A percentile compares a stretch with the other conserved stretches of the same genome.
These are phyloP conservation scores for Antheraea pernyi DNA, from an alignment of 1,140 invertebrate genomes.

Conservation along the genomic window DNA sequence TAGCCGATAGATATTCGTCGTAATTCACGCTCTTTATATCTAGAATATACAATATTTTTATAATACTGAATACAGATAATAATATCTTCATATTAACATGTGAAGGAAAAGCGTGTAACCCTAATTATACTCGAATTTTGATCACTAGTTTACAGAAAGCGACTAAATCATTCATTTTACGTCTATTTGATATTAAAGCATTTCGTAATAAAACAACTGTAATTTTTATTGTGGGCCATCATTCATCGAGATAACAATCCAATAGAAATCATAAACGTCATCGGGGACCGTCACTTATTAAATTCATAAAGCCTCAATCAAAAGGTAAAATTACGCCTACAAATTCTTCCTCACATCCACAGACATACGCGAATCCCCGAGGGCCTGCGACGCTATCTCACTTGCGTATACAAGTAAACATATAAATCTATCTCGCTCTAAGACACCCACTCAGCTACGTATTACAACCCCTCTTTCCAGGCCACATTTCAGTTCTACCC, in stretches of 20 bases:
- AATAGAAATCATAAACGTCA: constrained; percentile 1
- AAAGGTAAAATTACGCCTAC: constrained; percentile 58
- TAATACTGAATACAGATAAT: too few relatives aligned
- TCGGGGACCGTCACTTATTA: constrained; percentile 36
- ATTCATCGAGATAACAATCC: background rate
- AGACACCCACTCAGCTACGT: constrained; percentile 45
- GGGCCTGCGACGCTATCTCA: constrained; percentile 22
- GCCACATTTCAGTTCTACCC: constrained; percentile 50
- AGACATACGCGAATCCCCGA: constrained; percentile 42
- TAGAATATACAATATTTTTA: too few relatives aligned
- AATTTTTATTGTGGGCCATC: background rate
- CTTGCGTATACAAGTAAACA: constrained; percentile 1
- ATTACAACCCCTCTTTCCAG: constrained; percentile 46
- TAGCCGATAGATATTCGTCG: too few relatives aligned
- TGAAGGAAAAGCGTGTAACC: too few relatives aligned
- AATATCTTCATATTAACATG: too few relatives aligned
- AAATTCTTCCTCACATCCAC: constrained; percentile 49
- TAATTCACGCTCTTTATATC: too few relatives aligned
- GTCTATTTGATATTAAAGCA: background rate
- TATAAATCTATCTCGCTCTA: constrained; percentile 31
- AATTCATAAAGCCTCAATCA: constrained; percentile 57
- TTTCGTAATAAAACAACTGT: background rate
- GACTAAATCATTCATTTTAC: background rate
- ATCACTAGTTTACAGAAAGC: too few relatives aligned
- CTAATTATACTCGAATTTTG: too few relatives aligned